Evolutionary conservation across 64 coral and sea anemone genomes (phyloP), one percentile per base, ranked within the genome.

Genomic region (Hydrozoanthus tunicans): DNA sequence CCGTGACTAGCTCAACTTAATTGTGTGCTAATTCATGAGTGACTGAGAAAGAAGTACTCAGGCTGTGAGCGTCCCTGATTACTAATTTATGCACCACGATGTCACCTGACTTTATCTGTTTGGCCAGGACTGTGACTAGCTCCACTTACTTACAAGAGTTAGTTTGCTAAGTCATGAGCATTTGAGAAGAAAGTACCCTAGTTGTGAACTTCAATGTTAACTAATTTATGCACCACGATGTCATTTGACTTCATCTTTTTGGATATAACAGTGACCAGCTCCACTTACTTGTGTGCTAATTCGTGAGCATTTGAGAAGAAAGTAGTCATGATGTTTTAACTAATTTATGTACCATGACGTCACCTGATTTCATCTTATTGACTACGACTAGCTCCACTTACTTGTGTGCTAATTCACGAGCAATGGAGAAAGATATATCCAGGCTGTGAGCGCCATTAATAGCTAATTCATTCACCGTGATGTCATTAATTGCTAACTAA

Each of bases 261-360:
- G 32, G 32, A 0, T 43, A 43, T 0, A 2, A 43, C 32, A 0
- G 32, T 43, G 32, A 56, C 4, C 23, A 12, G 7, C 73, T 72
- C 7, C 64, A 73, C 83, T 86, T 73, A 86, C 83, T 86, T 86
- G 83, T 86, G 83, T 26, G 83, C 83, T 6, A 86, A 54, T 73
- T 86, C 83, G 26, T 86, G 83, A 23, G 54, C 83, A 8, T 72
- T 26, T 3, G 83, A 86, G 83, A 86, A 86, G 10, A 68, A 51
- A 58, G 83, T 43, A 43, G 2, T 2, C 32, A 43, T 0, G 32
- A 43, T 80, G 15, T 43, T 43, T 20, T 43, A 43, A 43, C 32
- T 43, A 43, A 43, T 43, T 43, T 43, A 43, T 43, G 32, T 2
- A 43, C 32, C 32, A 43, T 2, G 32, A 43, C 32, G 0, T 43